phyloP scores from a whole-genome alignment of 2,888 invertebrate species.

The Pterostichus madidus region DNA sequence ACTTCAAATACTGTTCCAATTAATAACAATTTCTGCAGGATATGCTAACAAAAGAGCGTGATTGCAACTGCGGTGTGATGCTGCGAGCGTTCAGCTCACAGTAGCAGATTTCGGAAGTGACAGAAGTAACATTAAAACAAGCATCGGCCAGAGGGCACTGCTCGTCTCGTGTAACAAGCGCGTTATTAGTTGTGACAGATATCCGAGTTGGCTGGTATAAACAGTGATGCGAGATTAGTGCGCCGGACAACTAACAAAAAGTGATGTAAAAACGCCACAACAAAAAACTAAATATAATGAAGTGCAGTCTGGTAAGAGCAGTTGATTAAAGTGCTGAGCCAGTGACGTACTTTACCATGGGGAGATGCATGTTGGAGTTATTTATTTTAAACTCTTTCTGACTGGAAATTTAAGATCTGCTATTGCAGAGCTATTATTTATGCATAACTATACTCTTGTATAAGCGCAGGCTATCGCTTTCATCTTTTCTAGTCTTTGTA shows the following conservation, averaged over 20 bases:
- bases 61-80: too few relatives aligned
- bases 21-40: not conserved
- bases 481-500: too few relatives aligned
- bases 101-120: slow-evolving; percentile 42
- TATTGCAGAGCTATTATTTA: too few relatives aligned
- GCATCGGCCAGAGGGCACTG: not conserved
- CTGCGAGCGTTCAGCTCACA: not conserved
- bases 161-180: slow-evolving; percentile 39
- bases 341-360: slow-evolving; percentile 1
- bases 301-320: slow-evolving; percentile 59
- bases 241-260: slow-evolving; percentile 33
- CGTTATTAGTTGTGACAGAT: slow-evolving; percentile 59
- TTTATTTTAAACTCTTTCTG: too few relatives aligned
- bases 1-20: not conserved
- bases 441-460: too few relatives aligned
- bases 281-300: slow-evolving; percentile 61
- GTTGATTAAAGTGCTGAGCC: slow-evolving; percentile 48
- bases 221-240: slow-evolving; percentile 52
- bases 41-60: too few relatives aligned
- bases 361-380: too few relatives aligned
- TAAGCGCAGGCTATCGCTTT: too few relatives aligned
- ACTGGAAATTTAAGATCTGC: too few relatives aligned
- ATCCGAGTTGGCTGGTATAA: slow-evolving; percentile 43
- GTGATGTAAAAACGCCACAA: slow-evolving; percentile 37
- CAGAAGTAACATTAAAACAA: slow-evolving; percentile 2